Conservation (phyloP, 1,140 invertebrate genomes). For the Oryctes rhinoceros region DNA sequence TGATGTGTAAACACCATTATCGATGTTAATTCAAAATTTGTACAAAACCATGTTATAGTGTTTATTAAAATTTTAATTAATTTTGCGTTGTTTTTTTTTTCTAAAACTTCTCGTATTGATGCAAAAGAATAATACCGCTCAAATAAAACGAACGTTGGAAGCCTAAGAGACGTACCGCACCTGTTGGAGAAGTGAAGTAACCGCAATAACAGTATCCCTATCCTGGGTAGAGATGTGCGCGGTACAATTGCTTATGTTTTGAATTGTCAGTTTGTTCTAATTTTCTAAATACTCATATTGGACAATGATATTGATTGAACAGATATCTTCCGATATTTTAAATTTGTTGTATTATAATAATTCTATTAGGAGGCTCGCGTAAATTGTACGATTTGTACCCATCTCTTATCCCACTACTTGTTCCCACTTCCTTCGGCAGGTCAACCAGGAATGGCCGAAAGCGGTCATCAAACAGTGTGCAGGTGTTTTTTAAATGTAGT, state of each 20-base stretch:
- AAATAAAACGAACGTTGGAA: neutral
- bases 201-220: conserved; percentile 46
- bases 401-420: conserved; percentile 47
- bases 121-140: too few relatives aligned
- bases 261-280: neutral
- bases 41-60: too few relatives aligned
- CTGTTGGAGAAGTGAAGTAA: conserved; percentile 44
- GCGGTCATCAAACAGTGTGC: conserved; percentile 59
- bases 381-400: neutral
- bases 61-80: too few relatives aligned
- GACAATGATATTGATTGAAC: neutral
- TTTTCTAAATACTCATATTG: neutral
- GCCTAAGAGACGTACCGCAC: neutral
- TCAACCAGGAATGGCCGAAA: conserved; percentile 61
- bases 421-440: conserved; percentile 60
- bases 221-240: conserved; percentile 41
- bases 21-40: too few relatives aligned
- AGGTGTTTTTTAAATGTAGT: conserved; percentile 60
- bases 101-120: too few relatives aligned
- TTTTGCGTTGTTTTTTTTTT: too few relatives aligned
- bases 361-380: neutral
- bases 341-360: neutral
- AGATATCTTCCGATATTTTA: neutral
- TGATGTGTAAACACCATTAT: too few relatives aligned
- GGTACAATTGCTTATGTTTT: neutral